Conservation (phyloP, 2,888 invertebrate genomes). For the Diarsia mendica region DNA sequence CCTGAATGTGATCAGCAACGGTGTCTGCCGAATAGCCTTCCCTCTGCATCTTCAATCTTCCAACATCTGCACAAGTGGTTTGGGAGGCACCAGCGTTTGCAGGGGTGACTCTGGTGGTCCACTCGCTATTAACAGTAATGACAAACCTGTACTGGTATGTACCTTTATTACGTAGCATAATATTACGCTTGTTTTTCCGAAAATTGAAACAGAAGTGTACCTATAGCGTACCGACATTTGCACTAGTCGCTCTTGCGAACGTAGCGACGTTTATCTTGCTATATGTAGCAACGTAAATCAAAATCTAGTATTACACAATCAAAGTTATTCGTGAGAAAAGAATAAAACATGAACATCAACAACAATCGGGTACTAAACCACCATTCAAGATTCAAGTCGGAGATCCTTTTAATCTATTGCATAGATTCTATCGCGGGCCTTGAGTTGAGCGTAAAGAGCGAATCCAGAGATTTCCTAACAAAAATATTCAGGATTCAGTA, state of each 20-base stretch:
- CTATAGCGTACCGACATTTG: not conserved
- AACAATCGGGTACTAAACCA: not conserved
- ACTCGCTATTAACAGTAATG: constrained; percentile 63
- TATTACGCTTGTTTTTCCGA: not conserved
- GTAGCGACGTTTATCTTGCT: not conserved
- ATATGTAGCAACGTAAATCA: not conserved
- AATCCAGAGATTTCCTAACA: no score
- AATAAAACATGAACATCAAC: not conserved
- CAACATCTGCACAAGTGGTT: constrained; percentile 77
- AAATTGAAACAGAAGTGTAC: not conserved
- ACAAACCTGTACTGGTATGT: constrained; percentile 33
- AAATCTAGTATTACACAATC: not conserved
- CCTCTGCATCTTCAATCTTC: constrained; percentile 67
- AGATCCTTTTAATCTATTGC: no score
- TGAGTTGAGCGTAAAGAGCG: no score
- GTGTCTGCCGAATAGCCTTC: constrained; percentile 68
- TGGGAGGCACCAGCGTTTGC: constrained; percentile 71
- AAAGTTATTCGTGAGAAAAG: not conserved
- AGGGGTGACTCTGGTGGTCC: constrained; percentile 82
- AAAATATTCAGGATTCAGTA: no score
- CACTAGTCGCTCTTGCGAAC: not conserved
- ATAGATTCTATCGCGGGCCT: no score
- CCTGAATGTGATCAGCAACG: constrained; percentile 75
- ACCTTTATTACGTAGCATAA: not conserved
- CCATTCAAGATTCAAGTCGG: not conserved